Evolutionary conservation across 2,113 vertebrate genomes (phyloP).

Genomic region (Cyprinus carpio): DNA sequence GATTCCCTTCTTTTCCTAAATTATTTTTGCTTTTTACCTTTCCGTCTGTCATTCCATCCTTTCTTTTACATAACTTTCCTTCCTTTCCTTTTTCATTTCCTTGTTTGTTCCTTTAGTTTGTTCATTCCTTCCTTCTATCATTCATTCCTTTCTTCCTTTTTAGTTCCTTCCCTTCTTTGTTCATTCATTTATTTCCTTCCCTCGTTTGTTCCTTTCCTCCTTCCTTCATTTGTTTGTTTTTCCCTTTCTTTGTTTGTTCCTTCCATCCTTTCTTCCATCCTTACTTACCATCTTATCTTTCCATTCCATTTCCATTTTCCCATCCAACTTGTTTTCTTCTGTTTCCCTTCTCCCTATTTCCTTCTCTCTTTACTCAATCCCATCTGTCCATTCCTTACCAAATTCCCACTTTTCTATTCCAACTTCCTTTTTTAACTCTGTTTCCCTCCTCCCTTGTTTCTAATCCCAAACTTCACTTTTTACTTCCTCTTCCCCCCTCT

Average conservation of each 20-base stretch:
- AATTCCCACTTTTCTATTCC: not conserved
- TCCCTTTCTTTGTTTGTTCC: not conserved
- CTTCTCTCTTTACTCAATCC: not conserved
- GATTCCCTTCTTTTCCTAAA: too few species aligned
- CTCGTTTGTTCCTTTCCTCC: not conserved
- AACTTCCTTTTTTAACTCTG: not conserved
- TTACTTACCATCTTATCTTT: not conserved
- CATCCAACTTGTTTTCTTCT: slow-evolving; percentile 4
- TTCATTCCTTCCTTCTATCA: not conserved
- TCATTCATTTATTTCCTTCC: not conserved
- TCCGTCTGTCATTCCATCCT: not conserved
- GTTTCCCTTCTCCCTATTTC: not conserved
- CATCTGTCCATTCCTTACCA: not conserved
- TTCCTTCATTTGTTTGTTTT: too few species aligned
- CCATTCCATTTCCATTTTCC: not conserved
- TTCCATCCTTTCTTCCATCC: too few species aligned
- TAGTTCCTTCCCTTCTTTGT: not conserved
- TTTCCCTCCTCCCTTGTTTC: not conserved
- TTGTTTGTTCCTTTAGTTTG: not conserved
- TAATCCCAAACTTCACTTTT: not conserved
- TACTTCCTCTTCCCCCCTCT: slow-evolving; percentile 35
- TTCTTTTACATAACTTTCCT: slow-evolving; percentile 8
- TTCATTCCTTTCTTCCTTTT: not conserved
- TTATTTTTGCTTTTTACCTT: not conserved
- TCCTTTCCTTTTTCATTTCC: not conserved